Conservation (phyloP, 2,888 invertebrate genomes). For the Synergus umbraculus region DNA sequence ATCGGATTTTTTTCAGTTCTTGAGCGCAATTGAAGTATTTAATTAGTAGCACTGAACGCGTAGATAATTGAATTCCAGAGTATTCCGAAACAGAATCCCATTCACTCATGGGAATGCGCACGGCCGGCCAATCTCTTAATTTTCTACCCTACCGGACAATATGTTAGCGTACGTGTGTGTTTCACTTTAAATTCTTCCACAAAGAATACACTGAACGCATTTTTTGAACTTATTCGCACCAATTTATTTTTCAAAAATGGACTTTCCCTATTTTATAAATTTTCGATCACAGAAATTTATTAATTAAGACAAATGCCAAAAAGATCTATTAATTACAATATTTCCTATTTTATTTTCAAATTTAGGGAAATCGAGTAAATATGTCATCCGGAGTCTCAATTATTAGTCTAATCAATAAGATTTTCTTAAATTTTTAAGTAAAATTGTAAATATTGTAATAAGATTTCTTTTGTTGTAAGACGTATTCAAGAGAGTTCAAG, state of each 20-base stretch:
- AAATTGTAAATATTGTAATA: too few relatives aligned
- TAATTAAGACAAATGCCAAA: too few relatives aligned
- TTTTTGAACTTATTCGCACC: background rate
- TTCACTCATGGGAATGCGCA: slow-evolving; percentile 55
- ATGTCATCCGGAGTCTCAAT: too few relatives aligned
- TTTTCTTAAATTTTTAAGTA: too few relatives aligned
- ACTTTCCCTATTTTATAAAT: background rate
- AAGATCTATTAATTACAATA: too few relatives aligned
- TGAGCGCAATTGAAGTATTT: slow-evolving; percentile 59
- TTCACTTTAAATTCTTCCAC: slow-evolving; percentile 18
- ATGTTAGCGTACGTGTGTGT: slow-evolving; percentile 55
- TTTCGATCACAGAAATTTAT: too few relatives aligned
- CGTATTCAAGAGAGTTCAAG: background rate
- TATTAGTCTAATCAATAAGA: too few relatives aligned
- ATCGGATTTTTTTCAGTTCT: background rate
- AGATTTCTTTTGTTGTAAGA: background rate
- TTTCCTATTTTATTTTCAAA: too few relatives aligned
- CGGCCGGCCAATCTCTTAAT: slow-evolving; percentile 66
- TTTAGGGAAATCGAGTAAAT: too few relatives aligned
- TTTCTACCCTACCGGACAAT: slow-evolving; percentile 66
- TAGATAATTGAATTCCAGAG: slow-evolving; percentile 60
- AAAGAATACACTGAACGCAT: background rate
- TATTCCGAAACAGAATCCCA: slow-evolving; percentile 27
- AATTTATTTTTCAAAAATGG: background rate
- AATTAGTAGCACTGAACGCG: slow-evolving; percentile 67